Conservation (phyloP, 1,140 invertebrate genomes). For the Agrilus planipennis region DNA sequence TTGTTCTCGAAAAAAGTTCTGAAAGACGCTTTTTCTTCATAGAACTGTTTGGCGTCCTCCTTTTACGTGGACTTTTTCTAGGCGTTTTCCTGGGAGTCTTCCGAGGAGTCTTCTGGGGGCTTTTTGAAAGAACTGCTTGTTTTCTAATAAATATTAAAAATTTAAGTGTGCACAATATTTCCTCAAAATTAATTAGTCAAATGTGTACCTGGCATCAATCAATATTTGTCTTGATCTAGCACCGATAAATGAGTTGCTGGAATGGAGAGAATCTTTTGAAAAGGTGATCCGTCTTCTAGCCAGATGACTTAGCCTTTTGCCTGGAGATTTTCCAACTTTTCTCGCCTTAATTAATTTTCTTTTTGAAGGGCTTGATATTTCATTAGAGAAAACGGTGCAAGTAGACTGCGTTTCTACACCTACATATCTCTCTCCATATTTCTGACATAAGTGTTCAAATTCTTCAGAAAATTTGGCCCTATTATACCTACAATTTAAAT, state of each 20-base stretch:
- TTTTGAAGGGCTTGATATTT: slow-evolving; percentile 43
- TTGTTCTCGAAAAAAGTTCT: too few relatives aligned
- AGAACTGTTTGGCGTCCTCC: too few relatives aligned
- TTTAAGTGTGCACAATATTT: neutral
- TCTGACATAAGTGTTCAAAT: slow-evolving; percentile 44
- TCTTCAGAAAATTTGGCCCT: slow-evolving; percentile 45
- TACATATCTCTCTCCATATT: slow-evolving; percentile 48
- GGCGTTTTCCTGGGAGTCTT: slow-evolving; percentile 30
- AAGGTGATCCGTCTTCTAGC: slow-evolving; percentile 51
- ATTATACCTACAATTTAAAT: slow-evolving; percentile 47
- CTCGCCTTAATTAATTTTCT: slow-evolving; percentile 39
- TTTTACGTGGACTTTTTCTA: slow-evolving; percentile 34
- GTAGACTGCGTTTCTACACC: slow-evolving; percentile 53
- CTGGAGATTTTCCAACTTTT: slow-evolving; percentile 48
- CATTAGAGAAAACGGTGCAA: slow-evolving; percentile 44
- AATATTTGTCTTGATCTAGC: slow-evolving; percentile 27
- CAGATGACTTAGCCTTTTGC: slow-evolving; percentile 51
- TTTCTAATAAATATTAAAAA: neutral
- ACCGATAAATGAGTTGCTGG: slow-evolving; percentile 12
- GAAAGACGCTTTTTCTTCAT: too few relatives aligned
- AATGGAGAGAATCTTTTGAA: slow-evolving; percentile 39
- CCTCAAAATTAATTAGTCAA: slow-evolving; percentile 1
- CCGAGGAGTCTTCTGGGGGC: slow-evolving; percentile 29
- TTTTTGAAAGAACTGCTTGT: neutral
- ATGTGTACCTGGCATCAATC: slow-evolving; percentile 28